phyloP scores from a whole-genome alignment of 2,113 vertebrate genomes.

The Rafetus swinhoei region DNA sequence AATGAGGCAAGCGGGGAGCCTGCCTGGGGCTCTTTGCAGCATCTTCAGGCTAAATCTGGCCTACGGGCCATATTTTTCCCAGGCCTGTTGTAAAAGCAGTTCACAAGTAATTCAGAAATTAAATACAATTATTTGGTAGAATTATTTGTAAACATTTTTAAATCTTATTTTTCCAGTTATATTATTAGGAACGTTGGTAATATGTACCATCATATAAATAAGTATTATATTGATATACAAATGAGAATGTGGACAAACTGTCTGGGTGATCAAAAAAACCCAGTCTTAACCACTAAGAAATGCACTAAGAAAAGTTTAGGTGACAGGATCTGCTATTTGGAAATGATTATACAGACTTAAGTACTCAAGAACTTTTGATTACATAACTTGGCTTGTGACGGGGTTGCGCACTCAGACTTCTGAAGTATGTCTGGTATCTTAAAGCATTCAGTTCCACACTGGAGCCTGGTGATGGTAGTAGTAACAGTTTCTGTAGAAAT shows the following conservation, averaged over 20 bases:
- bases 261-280: neutral
- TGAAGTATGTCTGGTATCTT: neutral
- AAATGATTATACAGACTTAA: neutral
- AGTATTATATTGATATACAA: neutral
- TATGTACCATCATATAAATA: fast-evolving
- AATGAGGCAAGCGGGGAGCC: too few species aligned
- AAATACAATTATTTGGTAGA: neutral
- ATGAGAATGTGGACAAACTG: neutral
- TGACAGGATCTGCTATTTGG: neutral
- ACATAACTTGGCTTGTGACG: neutral
- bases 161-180: neutral
- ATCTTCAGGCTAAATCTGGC: too few species aligned
- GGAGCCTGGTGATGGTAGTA: neutral
- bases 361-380: neutral
- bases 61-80: too few species aligned
- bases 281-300: neutral
- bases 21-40: too few species aligned
- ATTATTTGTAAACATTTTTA: neutral
- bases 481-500: neutral
- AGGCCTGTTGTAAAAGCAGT: neutral
- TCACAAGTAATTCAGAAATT: neutral
- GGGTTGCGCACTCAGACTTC: neutral
- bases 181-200: neutral
- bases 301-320: neutral
- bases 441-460: neutral